These are phyloP conservation scores for Amphiprion percula DNA, from an alignment of 2,113 vertebrate genomes.

Conservation along the genomic window DNA sequence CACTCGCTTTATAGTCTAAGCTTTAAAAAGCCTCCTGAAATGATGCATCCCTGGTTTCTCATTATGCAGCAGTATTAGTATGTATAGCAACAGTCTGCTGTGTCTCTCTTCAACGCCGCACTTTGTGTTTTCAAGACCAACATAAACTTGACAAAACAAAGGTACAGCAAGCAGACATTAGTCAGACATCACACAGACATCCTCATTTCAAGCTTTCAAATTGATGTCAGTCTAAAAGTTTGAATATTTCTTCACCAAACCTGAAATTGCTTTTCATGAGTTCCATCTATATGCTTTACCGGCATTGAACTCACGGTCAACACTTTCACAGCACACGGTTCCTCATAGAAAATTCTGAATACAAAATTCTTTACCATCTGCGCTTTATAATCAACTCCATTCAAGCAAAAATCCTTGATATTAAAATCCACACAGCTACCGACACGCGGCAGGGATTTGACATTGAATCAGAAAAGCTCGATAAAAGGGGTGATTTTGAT, in stretches of 20 bases:
- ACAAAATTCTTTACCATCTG: background rate
- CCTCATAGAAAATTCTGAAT: slow-evolving; percentile 6
- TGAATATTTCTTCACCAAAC: background rate
- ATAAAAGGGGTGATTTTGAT: slow-evolving; percentile 53
- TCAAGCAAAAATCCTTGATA: slow-evolving; percentile 39
- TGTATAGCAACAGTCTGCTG: too few species aligned
- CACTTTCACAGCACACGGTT: background rate
- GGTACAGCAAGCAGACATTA: too few species aligned
- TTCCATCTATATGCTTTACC: background rate
- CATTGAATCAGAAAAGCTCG: slow-evolving; percentile 51
- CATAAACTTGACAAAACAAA: background rate
- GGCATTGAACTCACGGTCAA: background rate
- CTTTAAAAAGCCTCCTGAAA: too few species aligned
- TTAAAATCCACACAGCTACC: slow-evolving; percentile 48
- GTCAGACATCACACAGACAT: too few species aligned
- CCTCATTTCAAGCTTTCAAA: too few species aligned
- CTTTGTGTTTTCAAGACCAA: too few species aligned
- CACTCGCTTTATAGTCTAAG: too few species aligned
- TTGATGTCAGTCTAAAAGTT: too few species aligned
- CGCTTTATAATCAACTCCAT: slow-evolving; percentile 42
- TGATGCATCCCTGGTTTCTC: too few species aligned
- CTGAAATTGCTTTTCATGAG: background rate
- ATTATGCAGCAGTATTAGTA: too few species aligned
- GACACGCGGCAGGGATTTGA: slow-evolving; percentile 43
- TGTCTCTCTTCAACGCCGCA: too few species aligned